Evolutionary conservation across 2,888 invertebrate genomes (phyloP), one percentile per base, ranked within the genome.

Genomic region (Gandaritis pyraliata): DNA sequence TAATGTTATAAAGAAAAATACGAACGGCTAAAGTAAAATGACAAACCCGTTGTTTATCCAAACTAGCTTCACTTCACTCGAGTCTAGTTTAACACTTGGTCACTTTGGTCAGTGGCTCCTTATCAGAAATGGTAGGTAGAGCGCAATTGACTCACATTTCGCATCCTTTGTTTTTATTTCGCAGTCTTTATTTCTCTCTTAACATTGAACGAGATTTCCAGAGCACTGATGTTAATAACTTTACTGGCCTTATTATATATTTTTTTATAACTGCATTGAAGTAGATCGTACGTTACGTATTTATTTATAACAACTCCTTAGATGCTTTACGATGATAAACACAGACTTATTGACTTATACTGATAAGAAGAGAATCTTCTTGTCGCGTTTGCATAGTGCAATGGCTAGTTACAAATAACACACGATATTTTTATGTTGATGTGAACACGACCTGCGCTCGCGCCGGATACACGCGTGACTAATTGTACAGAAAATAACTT

Each of bases 401-500:
- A 56, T 60, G 54, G 49, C 64, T 55, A 53, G 45, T 61, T 55
- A 61, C 30, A 49, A 60, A 61, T 51, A 65, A 59, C 68, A 56
- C 57, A 53, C 52, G 66, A 61, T 68, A 63, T 66, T 72, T 71
- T 71, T 56, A 65, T 49, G 54, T 70, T 72, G 66, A 58, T 61
- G 55, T 62, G 69, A 63, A 73, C 84, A 78, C 79, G 83, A 77
- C 81, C 76, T 85, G 82, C 81, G 80, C 80, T 65, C 78, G 87
- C 87, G 87, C 84, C 90, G 90, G 90, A 90, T 90, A 88, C 88
- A 83, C 84, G 89, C 79, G 89, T 92, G 91, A 91, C 91, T 91
- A 91, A 91, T 88, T 81, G 84, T 79, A 86, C 91, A 91, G 90
- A 91, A 91, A 91, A 91, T 91, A 91, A 90, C 90, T 89, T 85